Percentiles rank a stretch among this genome's conserved stretches.
Conservation (phyloP, 2,797 vertebrate genomes). For the Alauda arvensis region DNA sequence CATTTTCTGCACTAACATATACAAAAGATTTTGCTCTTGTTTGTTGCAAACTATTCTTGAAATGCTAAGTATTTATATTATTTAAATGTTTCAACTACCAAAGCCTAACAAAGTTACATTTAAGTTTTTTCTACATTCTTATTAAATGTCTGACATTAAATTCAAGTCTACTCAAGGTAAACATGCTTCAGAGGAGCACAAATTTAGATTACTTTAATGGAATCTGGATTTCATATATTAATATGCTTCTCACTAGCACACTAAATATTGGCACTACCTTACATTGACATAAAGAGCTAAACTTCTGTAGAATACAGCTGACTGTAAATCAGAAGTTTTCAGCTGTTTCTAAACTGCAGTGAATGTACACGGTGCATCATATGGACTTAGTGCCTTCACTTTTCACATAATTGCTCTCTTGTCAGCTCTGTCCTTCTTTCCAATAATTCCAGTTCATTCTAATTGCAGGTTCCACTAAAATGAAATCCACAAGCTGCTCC, state of each 20-base stretch:
- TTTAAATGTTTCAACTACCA: background rate
- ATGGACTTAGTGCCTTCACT: background rate
- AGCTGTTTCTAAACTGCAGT: background rate
- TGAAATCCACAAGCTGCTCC: background rate
- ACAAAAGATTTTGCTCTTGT: background rate
- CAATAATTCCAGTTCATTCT: background rate
- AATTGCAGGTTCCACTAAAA: background rate
- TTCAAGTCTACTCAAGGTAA: constrained; percentile 23
- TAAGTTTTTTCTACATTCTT: background rate
- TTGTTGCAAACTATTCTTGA: background rate
- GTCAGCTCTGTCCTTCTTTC: background rate
- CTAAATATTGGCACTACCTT: background rate
- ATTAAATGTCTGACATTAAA: background rate
- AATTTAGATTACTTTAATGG: background rate
- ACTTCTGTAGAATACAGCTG: background rate
- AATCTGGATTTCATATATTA: background rate
- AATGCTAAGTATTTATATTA: constrained; percentile 16
- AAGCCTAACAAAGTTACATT: background rate
- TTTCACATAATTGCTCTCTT: background rate
- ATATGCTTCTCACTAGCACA: constrained; percentile 22
- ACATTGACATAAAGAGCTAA: background rate
- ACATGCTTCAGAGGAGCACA: background rate
- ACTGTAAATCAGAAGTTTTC: background rate
- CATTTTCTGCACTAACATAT: background rate
- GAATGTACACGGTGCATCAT: background rate